Percentiles rank a stretch among this genome's conserved stretches.
Conservation (phyloP, 1,140 invertebrate species). For the Daktulosphaira vitifoliae region DNA sequence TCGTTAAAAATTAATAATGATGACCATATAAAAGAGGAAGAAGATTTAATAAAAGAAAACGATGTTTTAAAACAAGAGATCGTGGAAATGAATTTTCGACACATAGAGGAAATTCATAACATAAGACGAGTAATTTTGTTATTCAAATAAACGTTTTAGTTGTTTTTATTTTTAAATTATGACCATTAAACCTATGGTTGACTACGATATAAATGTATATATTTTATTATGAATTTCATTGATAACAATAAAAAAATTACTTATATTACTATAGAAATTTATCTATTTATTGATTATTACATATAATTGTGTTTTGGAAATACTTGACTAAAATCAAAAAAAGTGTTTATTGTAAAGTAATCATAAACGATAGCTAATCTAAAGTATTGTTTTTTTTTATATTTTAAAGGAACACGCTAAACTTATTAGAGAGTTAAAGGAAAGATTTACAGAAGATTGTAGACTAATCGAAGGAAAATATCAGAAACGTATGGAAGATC, state of each 20-base stretch:
- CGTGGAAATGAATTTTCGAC: constrained; percentile 59
- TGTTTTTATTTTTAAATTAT: too few relatives aligned
- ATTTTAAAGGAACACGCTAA: constrained; percentile 48
- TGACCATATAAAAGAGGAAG: constrained; percentile 62
- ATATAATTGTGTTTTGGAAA: not conserved
- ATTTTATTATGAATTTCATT: too few relatives aligned
- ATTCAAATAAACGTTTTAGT: too few relatives aligned
- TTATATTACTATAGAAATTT: too few relatives aligned
- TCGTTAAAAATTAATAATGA: constrained; percentile 65
- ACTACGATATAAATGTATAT: too few relatives aligned
- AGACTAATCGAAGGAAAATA: constrained; percentile 72
- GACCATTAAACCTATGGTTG: too few relatives aligned
- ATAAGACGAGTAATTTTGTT: constrained; percentile 50
- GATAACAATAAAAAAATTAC: too few relatives aligned
- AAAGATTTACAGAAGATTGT: constrained; percentile 63
- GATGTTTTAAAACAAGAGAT: constrained; percentile 60
- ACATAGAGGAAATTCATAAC: constrained; percentile 56
- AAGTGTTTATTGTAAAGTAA: not conserved
- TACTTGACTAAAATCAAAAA: not conserved
- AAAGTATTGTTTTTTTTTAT: too few relatives aligned
- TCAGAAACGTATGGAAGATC: constrained; percentile 64
- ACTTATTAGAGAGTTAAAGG: constrained; percentile 56
- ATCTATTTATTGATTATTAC: too few relatives aligned
- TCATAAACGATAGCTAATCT: not conserved
- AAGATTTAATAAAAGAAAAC: constrained; percentile 69